Conservation (phyloP, 2,888 invertebrate species). For the Pilophorus perplexus region DNA sequence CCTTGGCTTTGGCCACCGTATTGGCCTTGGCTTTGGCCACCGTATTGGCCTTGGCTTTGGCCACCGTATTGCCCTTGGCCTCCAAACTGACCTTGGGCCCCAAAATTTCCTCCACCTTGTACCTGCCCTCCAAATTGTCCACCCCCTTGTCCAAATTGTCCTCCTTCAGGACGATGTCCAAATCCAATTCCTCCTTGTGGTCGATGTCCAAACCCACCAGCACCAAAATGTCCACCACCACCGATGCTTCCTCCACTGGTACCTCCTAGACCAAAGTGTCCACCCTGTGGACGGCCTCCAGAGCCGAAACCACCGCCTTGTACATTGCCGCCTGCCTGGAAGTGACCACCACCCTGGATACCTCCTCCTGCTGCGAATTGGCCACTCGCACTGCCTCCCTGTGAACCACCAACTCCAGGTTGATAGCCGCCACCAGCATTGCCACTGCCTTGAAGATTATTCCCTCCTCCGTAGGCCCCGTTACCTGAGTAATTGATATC, state of each 20-base stretch:
- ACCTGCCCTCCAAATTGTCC: slow-evolving; percentile 10
- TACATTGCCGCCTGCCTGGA: slow-evolving; percentile 35
- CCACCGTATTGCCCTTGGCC: slow-evolving; percentile 7
- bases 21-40: too few relatives aligned
- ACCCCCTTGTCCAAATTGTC: slow-evolving; percentile 13
- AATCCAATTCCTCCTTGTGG: slow-evolving; percentile 17
- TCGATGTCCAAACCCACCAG: slow-evolving; percentile 36
- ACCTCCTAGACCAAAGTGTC: slow-evolving; percentile 36
- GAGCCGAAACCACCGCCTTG: slow-evolving; percentile 29
- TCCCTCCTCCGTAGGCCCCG: slow-evolving; percentile 22
- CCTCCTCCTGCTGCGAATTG: slow-evolving; percentile 38
- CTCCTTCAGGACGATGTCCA: too few relatives aligned
- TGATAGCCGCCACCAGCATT: neutral
- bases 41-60: too few relatives aligned
- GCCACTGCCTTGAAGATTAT: slow-evolving; percentile 10
- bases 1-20: too few relatives aligned
- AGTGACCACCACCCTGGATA: slow-evolving; percentile 41
- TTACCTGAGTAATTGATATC: too few relatives aligned
- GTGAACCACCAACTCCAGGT: neutral
- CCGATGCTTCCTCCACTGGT: slow-evolving; percentile 26
- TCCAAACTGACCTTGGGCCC: slow-evolving; percentile 23
- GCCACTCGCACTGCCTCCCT: slow-evolving; percentile 29
- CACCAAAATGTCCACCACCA: slow-evolving; percentile 35
- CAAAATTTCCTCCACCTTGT: slow-evolving; percentile 21
- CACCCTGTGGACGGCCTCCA: slow-evolving; percentile 8